phyloP scores from a whole-genome alignment of 2,113 vertebrate genomes.

The Mastomys coucha region DNA sequence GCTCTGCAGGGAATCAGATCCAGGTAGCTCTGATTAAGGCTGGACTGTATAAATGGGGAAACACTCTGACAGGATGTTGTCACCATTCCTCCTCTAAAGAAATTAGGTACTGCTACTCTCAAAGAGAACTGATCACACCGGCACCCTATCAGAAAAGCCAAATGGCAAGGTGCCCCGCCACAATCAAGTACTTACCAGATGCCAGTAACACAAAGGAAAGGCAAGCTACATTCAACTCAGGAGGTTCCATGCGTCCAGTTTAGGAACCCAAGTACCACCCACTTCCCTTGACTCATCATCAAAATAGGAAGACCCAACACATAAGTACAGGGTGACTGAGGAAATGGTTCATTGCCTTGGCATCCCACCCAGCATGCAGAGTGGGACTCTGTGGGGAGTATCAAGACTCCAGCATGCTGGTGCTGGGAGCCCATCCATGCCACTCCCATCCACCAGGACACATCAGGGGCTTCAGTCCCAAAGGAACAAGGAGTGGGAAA shows the following conservation, averaged over 20 bases:
- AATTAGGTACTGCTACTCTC: neutral
- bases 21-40: neutral
- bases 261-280: neutral
- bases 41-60: neutral
- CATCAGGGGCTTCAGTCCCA: neutral
- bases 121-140: neutral
- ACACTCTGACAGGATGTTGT: neutral
- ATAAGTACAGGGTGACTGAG: neutral
- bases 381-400: neutral
- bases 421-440: neutral
- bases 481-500: neutral
- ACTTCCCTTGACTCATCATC: conserved; percentile 32
- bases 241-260: neutral
- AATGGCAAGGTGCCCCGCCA: neutral
- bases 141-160: neutral
- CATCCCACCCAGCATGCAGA: neutral
- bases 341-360: conserved; percentile 52
- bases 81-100: conserved; percentile 34
- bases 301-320: neutral
- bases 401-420: neutral
- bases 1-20: neutral
- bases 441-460: neutral
- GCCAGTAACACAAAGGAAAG: conserved; percentile 29
- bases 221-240: neutral
- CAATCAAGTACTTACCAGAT: neutral